Base-by-base conservation (phyloP, 1,140 invertebrate species). In the Ooceraea biroi region DNA sequence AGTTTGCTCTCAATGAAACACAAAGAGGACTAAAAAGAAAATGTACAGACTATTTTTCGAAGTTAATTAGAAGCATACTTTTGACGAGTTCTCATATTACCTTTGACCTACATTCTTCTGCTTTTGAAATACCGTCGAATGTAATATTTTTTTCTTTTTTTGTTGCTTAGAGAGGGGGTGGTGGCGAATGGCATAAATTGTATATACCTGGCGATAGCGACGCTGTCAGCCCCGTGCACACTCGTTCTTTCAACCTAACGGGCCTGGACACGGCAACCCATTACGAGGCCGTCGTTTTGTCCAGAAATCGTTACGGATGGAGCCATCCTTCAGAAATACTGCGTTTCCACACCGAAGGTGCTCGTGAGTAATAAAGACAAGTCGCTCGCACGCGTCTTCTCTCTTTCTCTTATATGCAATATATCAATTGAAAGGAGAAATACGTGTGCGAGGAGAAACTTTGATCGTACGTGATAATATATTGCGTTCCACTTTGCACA, bases 261-360 rank as follows among this genome's bases (percentile, higher is more conserved):
- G 96, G 96, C 3, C 93, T 97, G 10, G 95, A 95, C n/a, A 94
- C 95, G 14, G 95, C 95, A 48, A 96, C 95, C 0, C 95, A 96
- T 4, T 97, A 97, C 87, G 97, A 97, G 91, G 96, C 96, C 0
- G 93, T 96, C 1, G 94, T 97, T 8, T 95, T 96, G 25, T 96
- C 96, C 1, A 95, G 96, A 92, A 97, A 97, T 93, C 95, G 95
- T 82, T 97, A 96, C 86, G 97, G 97, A 3, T 96, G 96, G 95
- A 96, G 96, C 66, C 95, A 95, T 85, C 95, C 95, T 0, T 96
- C 96, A 10, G 95, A 95, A 19, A 94, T 96, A 36, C 94, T 96
- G 55, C 94, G 95, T 85, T 97, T 97, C 88, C 94, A 96, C 11
- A 97, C 96, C 3, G 94, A 95, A n/a, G 95, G 96, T 61, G 94